Conservation (phyloP, 2,113 vertebrate genomes). For the Promerops cafer region DNA sequence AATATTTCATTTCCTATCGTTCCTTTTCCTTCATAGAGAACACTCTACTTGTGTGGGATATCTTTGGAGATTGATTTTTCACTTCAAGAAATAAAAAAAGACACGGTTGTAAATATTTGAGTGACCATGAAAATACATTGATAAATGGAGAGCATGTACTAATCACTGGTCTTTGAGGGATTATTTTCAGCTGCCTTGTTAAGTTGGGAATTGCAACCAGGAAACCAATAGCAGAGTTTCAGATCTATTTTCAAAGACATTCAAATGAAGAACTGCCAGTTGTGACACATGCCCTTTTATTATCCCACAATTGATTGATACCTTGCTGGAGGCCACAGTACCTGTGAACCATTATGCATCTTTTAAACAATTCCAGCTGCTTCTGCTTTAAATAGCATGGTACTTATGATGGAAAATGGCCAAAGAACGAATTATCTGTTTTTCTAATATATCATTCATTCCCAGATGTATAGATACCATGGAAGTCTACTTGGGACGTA, state of each 20-base stretch:
- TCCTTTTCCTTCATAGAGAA: background rate
- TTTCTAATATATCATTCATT: background rate
- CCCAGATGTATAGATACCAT: background rate
- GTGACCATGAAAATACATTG: background rate
- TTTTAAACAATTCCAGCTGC: background rate
- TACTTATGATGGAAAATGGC: background rate
- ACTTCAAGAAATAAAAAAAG: background rate
- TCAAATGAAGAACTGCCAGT: background rate
- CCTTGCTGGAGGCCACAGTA: background rate
- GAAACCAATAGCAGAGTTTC: background rate
- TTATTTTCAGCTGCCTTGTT: background rate
- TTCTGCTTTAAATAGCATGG: background rate
- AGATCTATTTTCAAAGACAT: conserved; percentile 25
- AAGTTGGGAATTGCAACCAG: background rate
- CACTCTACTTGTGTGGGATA: fast-evolving
- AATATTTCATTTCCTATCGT: background rate
- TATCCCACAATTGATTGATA: background rate
- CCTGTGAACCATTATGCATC: background rate
- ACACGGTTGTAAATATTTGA: background rate
- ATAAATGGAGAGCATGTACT: background rate
- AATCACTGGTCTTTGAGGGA: background rate
- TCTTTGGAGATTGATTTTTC: background rate
- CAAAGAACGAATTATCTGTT: background rate
- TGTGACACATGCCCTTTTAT: background rate
- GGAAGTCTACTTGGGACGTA: background rate